These are phyloP conservation scores for Paratrypauchen microcephalus DNA, from an alignment of 2,797 vertebrate genomes.

Conservation along the genomic window DNA sequence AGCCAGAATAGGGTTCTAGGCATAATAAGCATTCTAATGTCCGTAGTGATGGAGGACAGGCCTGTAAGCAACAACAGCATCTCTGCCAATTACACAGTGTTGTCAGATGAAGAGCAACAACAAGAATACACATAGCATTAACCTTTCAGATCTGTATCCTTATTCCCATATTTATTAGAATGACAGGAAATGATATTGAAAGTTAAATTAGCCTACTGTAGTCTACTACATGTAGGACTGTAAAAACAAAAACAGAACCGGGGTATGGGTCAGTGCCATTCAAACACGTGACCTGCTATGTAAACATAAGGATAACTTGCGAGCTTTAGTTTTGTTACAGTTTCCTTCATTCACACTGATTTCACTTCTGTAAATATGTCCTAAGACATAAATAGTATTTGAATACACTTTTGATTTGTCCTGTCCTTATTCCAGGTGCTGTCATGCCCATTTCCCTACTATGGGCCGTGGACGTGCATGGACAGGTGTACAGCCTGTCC, in stretches of 20 bases:
- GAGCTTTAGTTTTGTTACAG: neutral
- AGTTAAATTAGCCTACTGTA: neutral
- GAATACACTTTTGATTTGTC: neutral
- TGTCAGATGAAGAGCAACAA: slow-evolving; percentile 15
- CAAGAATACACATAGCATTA: neutral
- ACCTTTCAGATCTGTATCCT: neutral
- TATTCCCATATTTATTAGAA: neutral
- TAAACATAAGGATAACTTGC: too few species aligned
- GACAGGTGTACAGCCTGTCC: slow-evolving; percentile 88
- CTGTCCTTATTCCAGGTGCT: slow-evolving; percentile 36
- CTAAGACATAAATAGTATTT: neutral
- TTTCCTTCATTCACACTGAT: neutral
- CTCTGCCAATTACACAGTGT: slow-evolving; percentile 15
- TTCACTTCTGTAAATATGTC: neutral
- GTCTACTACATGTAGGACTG: neutral
- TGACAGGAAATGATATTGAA: neutral
- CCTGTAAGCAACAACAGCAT: slow-evolving; percentile 28
- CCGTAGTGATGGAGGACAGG: slow-evolving; percentile 20
- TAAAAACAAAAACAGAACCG: slow-evolving; percentile 18
- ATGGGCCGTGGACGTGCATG: slow-evolving; percentile 93
- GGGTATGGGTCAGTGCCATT: slow-evolving; percentile 7
- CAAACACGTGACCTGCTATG: slow-evolving; percentile 1
- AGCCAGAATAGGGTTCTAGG: neutral
- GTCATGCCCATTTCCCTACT: slow-evolving; percentile 85
- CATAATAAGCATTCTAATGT: neutral